Evolutionary conservation across 1,140 invertebrate species (phyloP).

Genomic region (Paramacrobiotus metropolitanus): DNA sequence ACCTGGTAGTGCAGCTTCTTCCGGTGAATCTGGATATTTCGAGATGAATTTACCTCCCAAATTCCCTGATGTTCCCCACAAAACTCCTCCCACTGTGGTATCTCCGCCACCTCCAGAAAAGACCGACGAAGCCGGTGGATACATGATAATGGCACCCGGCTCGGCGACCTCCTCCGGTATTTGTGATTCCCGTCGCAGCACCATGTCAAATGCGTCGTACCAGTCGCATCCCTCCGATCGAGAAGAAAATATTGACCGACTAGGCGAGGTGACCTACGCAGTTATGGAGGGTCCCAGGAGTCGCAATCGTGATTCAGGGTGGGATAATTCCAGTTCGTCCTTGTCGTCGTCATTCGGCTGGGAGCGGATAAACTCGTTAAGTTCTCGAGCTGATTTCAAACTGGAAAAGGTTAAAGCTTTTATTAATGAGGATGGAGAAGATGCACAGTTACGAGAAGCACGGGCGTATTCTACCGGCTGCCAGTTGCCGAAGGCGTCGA

Average conservation of each 20-base stretch:
- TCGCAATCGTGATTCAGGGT: not conserved
- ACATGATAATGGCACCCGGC: conserved; percentile 1
- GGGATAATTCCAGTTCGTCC: not conserved
- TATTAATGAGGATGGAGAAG: not conserved
- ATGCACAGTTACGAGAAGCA: not conserved
- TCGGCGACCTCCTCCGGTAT: not conserved
- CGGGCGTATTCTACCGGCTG: not conserved
- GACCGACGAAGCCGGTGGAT: not conserved
- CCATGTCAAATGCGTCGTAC: not conserved
- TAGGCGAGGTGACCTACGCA: not conserved
- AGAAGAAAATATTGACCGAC: not conserved
- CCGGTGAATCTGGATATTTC: not conserved
- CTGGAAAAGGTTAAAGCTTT: not conserved
- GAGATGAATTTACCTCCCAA: not conserved
- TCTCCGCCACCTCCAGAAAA: not conserved
- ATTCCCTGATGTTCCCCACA: not conserved
- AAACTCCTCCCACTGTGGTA: not conserved
- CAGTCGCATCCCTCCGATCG: not conserved
- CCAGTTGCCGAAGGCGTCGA: not conserved
- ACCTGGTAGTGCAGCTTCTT: not conserved
- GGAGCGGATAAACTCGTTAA: not conserved
- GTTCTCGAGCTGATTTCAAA: not conserved
- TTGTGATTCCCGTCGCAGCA: not conserved
- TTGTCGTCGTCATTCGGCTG: not conserved
- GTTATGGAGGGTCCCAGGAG: not conserved